Percentiles rank a stretch among this genome's conserved stretches.
These are phyloP conservation scores for Eristalinus sepulchralis DNA, from an alignment of 2,888 invertebrate genomes.

Conservation along the genomic window DNA sequence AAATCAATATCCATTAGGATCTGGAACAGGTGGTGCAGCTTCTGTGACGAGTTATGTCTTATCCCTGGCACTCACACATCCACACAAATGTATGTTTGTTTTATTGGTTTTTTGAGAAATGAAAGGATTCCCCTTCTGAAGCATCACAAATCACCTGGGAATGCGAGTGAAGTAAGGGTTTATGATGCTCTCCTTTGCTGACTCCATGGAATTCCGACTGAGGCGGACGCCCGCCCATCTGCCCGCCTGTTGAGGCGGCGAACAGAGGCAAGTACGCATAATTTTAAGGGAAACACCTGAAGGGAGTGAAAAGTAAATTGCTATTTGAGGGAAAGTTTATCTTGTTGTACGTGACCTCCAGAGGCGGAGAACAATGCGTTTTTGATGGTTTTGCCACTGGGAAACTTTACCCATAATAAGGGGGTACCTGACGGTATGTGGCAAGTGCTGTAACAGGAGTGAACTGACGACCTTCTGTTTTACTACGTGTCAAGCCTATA, in stretches of 20 bases:
- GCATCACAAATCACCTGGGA: neutral
- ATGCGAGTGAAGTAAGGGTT: neutral
- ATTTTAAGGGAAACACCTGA: neutral
- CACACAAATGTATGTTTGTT: neutral
- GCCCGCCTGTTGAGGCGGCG: neutral
- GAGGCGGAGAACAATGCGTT: neutral
- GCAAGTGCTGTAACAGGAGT: neutral
- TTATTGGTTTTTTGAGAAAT: neutral
- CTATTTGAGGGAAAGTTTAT: neutral
- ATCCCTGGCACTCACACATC: neutral
- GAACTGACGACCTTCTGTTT: neutral
- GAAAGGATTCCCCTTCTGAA: neutral
- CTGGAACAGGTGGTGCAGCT: neutral
- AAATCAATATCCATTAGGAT: neutral
- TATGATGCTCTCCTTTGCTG: neutral
- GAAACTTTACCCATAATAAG: neutral
- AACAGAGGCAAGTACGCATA: neutral
- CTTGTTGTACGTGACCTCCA: neutral
- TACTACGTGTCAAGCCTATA: neutral
- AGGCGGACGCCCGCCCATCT: neutral
- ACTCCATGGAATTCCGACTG: neutral
- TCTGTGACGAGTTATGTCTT: neutral
- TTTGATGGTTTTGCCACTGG: neutral
- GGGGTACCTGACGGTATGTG: neutral
- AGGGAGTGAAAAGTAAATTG: neutral